Evolutionary conservation across 2,797 vertebrate species (phyloP).

Genomic region (Helostoma temminkii): DNA sequence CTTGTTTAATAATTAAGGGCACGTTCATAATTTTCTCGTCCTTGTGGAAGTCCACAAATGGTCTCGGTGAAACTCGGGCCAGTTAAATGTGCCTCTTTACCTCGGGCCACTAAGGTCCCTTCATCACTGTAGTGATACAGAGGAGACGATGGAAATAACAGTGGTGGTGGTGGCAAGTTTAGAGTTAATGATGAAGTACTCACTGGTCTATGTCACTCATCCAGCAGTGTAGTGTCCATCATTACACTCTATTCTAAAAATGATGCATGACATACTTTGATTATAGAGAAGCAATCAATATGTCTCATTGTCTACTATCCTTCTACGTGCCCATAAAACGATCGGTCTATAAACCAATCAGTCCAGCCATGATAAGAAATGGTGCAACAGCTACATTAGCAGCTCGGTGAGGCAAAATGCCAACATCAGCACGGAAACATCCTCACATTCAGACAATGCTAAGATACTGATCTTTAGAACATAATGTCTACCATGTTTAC

Average conservation of each 20-base stretch:
- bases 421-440: neutral
- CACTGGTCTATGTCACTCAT: constrained; percentile 23
- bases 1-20: constrained; percentile 88
- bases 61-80: constrained; percentile 76
- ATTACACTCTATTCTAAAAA: constrained; percentile 15
- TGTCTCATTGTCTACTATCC: constrained; percentile 10
- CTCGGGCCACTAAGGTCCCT: constrained; percentile 54
- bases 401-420: neutral
- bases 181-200: constrained; percentile 31
- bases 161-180: constrained; percentile 2
- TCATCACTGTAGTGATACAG: constrained; percentile 34
- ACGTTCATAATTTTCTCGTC: constrained; percentile 82
- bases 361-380: neutral
- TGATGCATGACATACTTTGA: constrained; percentile 3
- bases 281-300: constrained; percentile 16
- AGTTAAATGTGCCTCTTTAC: constrained; percentile 74
- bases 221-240: constrained; percentile 2
- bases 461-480: neutral
- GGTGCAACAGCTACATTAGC: neutral
- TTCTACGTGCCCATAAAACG: neutral
- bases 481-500: neutral
- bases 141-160: constrained; percentile 20
- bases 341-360: constrained; percentile 16
- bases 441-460: too few relatives aligned
- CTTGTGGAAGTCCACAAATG: constrained; percentile 83